A percentile compares a stretch with the other conserved stretches of the same genome.
phyloP scores from a whole-genome alignment of 37 sponge, comb jelly and placozoan genomes.

The Spongia lamella region DNA sequence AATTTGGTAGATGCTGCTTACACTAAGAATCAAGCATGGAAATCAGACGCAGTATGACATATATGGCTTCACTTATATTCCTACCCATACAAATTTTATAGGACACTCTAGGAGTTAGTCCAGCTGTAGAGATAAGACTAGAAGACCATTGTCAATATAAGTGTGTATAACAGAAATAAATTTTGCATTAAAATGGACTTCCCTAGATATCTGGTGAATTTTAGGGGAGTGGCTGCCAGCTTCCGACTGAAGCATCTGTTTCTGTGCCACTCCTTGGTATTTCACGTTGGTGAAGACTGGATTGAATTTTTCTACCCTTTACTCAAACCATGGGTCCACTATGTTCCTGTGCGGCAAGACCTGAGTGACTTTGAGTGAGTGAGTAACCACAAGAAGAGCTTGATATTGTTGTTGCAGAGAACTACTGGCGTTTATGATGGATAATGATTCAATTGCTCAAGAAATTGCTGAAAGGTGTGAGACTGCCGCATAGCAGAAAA shows the following conservation, averaged over 20 bases:
- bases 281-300: conserved; percentile 92
- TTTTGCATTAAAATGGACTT: background rate
- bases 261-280: conserved; percentile 81
- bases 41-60: conserved; percentile 60
- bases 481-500: background rate
- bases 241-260: conserved; percentile 85
- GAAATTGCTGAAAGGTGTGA: conserved; percentile 73
- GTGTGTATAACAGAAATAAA: conserved; percentile 33
- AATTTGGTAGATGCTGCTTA: conserved; percentile 78
- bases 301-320: conserved; percentile 83
- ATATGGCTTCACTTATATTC: background rate
- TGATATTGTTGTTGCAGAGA: conserved; percentile 50
- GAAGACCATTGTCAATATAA: conserved; percentile 91
- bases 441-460: conserved; percentile 67
- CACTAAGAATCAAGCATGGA: conserved; percentile 96
- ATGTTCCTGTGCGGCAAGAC: conserved; percentile 66
- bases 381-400: conserved; percentile 1
- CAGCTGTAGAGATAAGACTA: conserved; percentile 61
- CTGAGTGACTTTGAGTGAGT: conserved; percentile 58
- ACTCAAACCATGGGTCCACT: conserved; percentile 87
- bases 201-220: conserved; percentile 85
- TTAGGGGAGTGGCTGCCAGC: conserved; percentile 93
- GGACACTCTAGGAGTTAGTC: conserved; percentile 79
- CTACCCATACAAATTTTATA: background rate
- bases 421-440: conserved; percentile 61